A percentile compares a stretch with the other conserved stretches of the same genome.
These are phyloP conservation scores for Psix sp. DNA, from an alignment of 1,140 invertebrate species.

Conservation along the genomic window DNA sequence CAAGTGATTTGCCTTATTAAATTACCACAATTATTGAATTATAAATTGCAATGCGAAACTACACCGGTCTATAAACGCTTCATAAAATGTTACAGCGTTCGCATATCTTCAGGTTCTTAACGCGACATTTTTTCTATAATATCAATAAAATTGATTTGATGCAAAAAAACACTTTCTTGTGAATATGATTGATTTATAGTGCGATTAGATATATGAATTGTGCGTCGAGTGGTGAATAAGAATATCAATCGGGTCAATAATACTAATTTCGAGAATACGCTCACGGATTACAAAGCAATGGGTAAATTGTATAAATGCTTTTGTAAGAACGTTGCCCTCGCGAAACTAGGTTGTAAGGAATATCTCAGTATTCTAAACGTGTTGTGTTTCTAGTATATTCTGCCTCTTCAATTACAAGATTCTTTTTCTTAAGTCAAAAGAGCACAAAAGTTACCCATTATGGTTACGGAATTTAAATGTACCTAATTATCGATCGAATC, in stretches of 20 bases:
- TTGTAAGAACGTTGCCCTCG: slow-evolving; percentile 47
- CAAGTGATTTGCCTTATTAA: slow-evolving; percentile 18
- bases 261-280: neutral
- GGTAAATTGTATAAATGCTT: slow-evolving; percentile 34
- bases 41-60: too few relatives aligned
- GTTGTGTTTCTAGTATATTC: slow-evolving; percentile 39
- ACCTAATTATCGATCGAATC: slow-evolving; percentile 38
- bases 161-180: too few relatives aligned
- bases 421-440: slow-evolving; percentile 30
- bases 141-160: too few relatives aligned
- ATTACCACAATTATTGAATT: slow-evolving; percentile 20
- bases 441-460: slow-evolving; percentile 36
- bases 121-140: too few relatives aligned
- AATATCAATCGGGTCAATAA: too few relatives aligned
- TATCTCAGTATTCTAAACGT: slow-evolving; percentile 49
- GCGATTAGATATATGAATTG: too few relatives aligned
- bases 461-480: slow-evolving; percentile 43
- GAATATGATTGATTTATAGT: too few relatives aligned
- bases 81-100: neutral
- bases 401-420: slow-evolving; percentile 46
- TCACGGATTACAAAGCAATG: slow-evolving; percentile 4
- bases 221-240: too few relatives aligned
- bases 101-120: neutral
- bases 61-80: neutral
- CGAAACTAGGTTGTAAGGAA: slow-evolving; percentile 54